Conservation (phyloP, 2,113 vertebrate species). For the Pelusios castaneus region DNA sequence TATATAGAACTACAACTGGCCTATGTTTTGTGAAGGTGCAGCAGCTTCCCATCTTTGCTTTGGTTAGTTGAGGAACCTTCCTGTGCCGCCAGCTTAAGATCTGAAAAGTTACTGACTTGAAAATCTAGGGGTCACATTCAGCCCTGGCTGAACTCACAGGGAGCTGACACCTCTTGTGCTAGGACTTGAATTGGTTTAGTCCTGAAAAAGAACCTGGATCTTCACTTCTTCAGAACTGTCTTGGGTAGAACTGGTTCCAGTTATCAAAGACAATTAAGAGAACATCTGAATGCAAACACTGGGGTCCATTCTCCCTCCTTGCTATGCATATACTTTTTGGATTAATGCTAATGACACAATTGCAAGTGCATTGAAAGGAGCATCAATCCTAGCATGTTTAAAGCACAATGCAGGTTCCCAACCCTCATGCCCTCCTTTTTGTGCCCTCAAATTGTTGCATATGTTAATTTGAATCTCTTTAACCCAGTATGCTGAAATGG, state of each 20-base stretch:
- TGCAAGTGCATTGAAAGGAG: not conserved
- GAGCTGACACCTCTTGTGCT: not conserved
- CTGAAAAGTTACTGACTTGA: not conserved
- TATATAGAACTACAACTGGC: not conserved
- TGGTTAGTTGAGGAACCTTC: not conserved
- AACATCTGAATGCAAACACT: not conserved
- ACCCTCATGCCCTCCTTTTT: not conserved
- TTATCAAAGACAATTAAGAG: not conserved
- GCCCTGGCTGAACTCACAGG: not conserved
- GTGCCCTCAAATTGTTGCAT: not conserved
- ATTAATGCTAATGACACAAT: not conserved
- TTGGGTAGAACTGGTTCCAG: not conserved
- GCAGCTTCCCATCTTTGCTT: accelerated
- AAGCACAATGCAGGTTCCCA: not conserved
- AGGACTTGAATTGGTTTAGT: not conserved
- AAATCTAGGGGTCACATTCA: accelerated
- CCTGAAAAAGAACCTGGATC: not conserved
- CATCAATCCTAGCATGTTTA: not conserved
- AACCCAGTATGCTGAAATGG: not conserved
- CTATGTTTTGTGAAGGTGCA: accelerated
- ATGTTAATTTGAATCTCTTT: not conserved
- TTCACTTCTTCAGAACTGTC: not conserved
- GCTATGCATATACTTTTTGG: not conserved
- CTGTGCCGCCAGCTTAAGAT: not conserved
- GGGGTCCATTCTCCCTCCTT: not conserved